Percentiles rank a stretch among this genome's conserved stretches.
Evolutionary conservation across 2,113 vertebrate genomes (phyloP).

Genomic region (Danionella cerebrum): DNA sequence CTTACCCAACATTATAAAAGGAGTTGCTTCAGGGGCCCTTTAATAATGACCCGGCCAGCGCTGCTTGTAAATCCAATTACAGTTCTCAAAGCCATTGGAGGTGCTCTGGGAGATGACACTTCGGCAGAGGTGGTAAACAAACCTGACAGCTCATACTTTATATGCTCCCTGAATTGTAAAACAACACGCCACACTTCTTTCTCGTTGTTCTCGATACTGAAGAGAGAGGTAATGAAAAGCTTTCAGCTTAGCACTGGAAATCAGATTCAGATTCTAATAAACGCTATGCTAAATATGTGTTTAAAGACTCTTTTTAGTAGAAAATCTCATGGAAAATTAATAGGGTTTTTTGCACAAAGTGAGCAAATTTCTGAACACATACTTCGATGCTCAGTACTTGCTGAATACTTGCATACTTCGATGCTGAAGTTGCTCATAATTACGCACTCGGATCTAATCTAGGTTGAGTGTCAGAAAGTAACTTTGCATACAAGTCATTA

Average conservation of each 20-base stretch:
- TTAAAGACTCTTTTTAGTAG: too few relatives aligned
- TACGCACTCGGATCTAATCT: too few relatives aligned
- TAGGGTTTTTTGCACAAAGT: too few relatives aligned
- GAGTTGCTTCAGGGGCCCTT: constrained; percentile 24
- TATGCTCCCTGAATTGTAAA: neutral
- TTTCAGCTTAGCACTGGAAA: neutral
- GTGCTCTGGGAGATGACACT: constrained; percentile 7
- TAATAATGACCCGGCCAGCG: constrained; percentile 28
- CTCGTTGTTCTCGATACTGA: neutral
- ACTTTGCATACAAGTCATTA: too few relatives aligned
- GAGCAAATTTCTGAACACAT: too few relatives aligned
- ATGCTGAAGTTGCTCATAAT: too few relatives aligned
- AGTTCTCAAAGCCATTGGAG: constrained; percentile 17
- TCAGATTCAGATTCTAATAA: neutral
- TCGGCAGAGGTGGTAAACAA: constrained; percentile 41
- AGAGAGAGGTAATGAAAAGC: neutral
- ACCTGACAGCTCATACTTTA: constrained; percentile 48
- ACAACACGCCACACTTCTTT: too few relatives aligned
- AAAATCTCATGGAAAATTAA: too few relatives aligned
- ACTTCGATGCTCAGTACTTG: too few relatives aligned
- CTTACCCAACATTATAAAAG: neutral
- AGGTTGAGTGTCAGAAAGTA: too few relatives aligned
- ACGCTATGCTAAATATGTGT: neutral
- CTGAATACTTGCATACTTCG: too few relatives aligned
- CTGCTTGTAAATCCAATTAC: constrained; percentile 38